phyloP scores from a whole-genome alignment of 2,888 invertebrate genomes.

The Noctua janthina region DNA sequence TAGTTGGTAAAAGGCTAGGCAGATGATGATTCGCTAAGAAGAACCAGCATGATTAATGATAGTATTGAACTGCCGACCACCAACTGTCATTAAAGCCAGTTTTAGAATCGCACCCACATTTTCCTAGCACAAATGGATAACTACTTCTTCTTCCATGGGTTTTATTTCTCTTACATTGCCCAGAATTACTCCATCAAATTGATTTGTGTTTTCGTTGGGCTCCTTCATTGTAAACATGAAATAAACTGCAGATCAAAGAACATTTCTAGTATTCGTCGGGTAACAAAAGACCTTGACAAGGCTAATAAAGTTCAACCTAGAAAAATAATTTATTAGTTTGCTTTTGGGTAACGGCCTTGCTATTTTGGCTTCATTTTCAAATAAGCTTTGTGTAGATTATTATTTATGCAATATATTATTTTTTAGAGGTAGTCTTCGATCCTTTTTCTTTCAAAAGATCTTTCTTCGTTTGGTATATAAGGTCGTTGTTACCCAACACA shows the following conservation, averaged over 20 bases:
- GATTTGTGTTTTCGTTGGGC: slow-evolving; percentile 30
- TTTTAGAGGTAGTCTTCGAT: not conserved
- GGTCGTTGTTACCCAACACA: not conserved
- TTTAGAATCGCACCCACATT: not conserved
- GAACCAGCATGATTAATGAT: not conserved
- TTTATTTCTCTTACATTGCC: slow-evolving; percentile 14
- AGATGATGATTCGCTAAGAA: not conserved
- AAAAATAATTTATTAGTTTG: slow-evolving; percentile 11
- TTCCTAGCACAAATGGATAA: not conserved
- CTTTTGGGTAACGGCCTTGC: not conserved
- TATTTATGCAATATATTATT: not conserved
- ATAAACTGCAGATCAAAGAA: slow-evolving; percentile 39
- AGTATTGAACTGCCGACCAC: not conserved
- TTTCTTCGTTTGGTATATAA: not conserved
- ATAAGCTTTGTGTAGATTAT: not conserved
- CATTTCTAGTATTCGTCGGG: slow-evolving; percentile 34
- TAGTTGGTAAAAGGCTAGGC: too few relatives aligned
- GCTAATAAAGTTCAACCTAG: slow-evolving; percentile 7
- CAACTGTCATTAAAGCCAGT: not conserved
- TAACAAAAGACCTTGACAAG: slow-evolving; percentile 22
- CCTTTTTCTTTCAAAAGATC: not conserved
- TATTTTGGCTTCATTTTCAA: slow-evolving; percentile 3
- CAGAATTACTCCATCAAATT: slow-evolving; percentile 21
- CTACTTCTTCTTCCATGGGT: not conserved
- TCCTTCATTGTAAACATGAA: slow-evolving; percentile 36